Conservation (phyloP, 2,113 vertebrate genomes). For the Salvator merianae region DNA sequence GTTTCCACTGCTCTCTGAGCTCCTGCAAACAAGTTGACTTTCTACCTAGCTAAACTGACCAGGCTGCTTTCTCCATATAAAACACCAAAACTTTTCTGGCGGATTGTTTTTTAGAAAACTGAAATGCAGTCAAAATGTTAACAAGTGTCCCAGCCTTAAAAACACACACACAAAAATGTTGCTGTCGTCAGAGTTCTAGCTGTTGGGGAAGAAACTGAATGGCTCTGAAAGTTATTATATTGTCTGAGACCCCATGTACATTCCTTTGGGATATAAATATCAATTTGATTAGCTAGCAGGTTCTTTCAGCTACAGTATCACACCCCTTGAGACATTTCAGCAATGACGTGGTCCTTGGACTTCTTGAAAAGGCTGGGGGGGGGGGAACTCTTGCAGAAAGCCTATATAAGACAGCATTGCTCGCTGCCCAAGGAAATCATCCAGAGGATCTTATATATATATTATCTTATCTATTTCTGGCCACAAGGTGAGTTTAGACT, state of each 20-base stretch:
- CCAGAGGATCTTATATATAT: constrained; percentile 24
- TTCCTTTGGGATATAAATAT: constrained; percentile 67
- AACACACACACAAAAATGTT: no score
- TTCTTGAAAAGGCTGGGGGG: constrained; percentile 59
- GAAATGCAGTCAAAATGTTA: neutral
- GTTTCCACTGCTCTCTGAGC: no score
- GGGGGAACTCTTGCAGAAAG: constrained; percentile 43
- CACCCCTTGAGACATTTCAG: constrained; percentile 52
- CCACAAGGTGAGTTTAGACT: constrained; percentile 38
- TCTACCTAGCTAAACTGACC: neutral
- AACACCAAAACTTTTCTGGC: neutral
- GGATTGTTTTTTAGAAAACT: neutral
- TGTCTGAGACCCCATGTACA: constrained; percentile 48
- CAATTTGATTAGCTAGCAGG: constrained; percentile 63
- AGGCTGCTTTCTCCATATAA: no score
- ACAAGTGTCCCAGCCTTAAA: neutral
- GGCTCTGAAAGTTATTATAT: constrained; percentile 40
- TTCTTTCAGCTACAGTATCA: constrained; percentile 59
- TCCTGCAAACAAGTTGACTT: neutral
- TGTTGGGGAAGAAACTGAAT: constrained; percentile 6
- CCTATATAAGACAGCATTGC: constrained; percentile 52
- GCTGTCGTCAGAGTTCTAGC: neutral
- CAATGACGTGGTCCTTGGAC: constrained; percentile 34
- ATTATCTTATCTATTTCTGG: constrained; percentile 27
- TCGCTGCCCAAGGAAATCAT: constrained; percentile 18